Evolutionary conservation across 2,113 vertebrate species (phyloP), one percentile per base, ranked within the genome.

Genomic region (Pterocles orientalis): DNA sequence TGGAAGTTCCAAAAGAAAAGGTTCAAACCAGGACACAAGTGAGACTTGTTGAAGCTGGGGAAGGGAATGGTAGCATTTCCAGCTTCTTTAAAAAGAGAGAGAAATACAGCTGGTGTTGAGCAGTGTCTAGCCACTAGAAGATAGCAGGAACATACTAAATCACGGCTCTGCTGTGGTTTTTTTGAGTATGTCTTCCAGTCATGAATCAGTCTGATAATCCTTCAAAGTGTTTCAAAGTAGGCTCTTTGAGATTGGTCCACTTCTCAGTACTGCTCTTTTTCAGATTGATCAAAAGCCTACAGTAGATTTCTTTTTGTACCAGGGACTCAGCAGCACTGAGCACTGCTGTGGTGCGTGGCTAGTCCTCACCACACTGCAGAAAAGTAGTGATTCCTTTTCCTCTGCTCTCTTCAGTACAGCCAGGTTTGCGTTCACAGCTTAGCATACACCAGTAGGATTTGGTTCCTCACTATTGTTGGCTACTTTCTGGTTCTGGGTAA

Each of bases 311-410:
- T 50, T 90, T 90, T 47, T 82, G 18, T 69, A 50, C 10, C 6
- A 31, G 31, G 34, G 51, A 53, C 26, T 51, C 65, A 33, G 17
- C 34, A 62, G 16, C 33, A 19, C 21, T 31, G 33, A 47, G 39
- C 17, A 14, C 26, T 58, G n/a, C 45, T 57, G 29, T 2, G 1
- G 7, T 3, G 1, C 0, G 0, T 78, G 56, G 14, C 51, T 71
- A 21, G 31, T 78, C 43, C 16, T 65, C 50, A 39, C 48, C 29
- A 47, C 21, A 2, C 47, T 66, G n/a, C 14, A 41, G 41, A 78
- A 53, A 62, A 82, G 9, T 71, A 36, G 53, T 19, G 26, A 70
- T 66, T 82, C 24, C 24, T 90, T 29, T 60, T 84, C 29, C 61
- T 72, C 66, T 61, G 0, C 60, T 90, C 6, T 54, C 51, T 69